Base-by-base conservation (phyloP, 92 coral and sea anemone species). In the Porites divaricata region DNA sequence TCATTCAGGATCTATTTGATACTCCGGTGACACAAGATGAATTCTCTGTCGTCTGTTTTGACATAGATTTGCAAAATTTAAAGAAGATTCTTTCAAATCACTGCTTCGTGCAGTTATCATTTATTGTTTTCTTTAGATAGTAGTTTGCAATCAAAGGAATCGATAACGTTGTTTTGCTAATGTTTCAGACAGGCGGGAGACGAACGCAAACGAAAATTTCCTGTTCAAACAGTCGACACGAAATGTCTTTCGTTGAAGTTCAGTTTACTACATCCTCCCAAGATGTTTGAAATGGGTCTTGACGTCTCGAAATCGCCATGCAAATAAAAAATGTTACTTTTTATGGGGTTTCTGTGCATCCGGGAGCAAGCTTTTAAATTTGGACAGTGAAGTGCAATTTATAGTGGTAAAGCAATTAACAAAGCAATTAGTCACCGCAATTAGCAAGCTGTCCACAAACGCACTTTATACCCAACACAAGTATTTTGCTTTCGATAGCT, bases 391-490 rank as follows among this genome's bases (percentile, higher is more conserved):
- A 59, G 14, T 1, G 49, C 41, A 26, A 22, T 25, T 59, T 26
- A 12, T 24, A 54, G 67, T 28, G 70, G 71, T 17, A 62, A 71
- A 72, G 63, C 79, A 72, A 72, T 82, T 72, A 72, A 72, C 70
- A 72, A 61, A 71, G 50, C 86, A 82, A 82, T 82, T 72, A 82
- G 79, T 48, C 72, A 82, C 79, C 86, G 86, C 86, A 82, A 82
- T 82, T 82, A 82, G 86, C 25, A 25, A 72, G 72, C 86, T 82
- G 86, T 82, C 85, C 86, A 72, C 86, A 61, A 82, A 72, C 51
- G 79, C 62, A 50, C 54, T 73, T 72, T 82, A 82, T 61, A 66
- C 72, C 63, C 41, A 59, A 48, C 79, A 72, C 76, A 72, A 20
- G 78, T 72, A 65, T 82, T 82, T 74, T 58, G 79, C 86, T 51